Base-by-base conservation (phyloP, 2,888 invertebrate species). In the Rhodophaea formosa region DNA sequence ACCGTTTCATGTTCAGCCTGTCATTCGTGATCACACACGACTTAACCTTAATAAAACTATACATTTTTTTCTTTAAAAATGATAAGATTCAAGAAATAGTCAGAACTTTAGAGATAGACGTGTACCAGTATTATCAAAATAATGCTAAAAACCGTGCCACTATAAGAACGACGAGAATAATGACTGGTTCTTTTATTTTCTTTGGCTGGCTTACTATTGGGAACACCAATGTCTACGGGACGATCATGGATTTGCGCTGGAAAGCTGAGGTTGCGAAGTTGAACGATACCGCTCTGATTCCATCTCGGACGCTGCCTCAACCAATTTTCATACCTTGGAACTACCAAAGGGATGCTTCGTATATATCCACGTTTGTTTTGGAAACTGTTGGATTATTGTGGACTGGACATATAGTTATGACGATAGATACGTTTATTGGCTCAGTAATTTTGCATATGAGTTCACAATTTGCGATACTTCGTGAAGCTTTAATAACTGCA, bases 291-390 rank as follows among this genome's bases (percentile, higher is more conserved):
- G 59, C 68, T 12, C 45, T 58, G 0, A 77, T 58, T 52, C 88
- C 88, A 0, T 59, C 71, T 1, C 77, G 90, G n/a, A 79, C 80
- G 1, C 67, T 91, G 1, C 88, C 91, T 0, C 89, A 88, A 49
- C 88, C 91, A 1, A 86, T 91, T 62, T 90, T 82, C 63, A 90
- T 90, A 61, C 91, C 91, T n/a, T 91, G 91, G 91, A 68, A 77
- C 29, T 88, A 87, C 64, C 86, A 90, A 63, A 70, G 72, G 35
- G 86, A 90, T 35, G 57, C 55, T 14, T 72, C 82, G 0, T 91
- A 80, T 51, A 79, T 88, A 56, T 74, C 77, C 5, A 88, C 91
- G 0, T 88, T 87, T 61, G 67, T 82, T 2, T 65, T 91, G 8
- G 90, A 89, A 69, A 85, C 88, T 10, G 64, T 85, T 1, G 91